Percentiles rank a stretch among this genome's conserved stretches.
Conservation (phyloP, 2,797 vertebrate species). For the Buceros bicornis region DNA sequence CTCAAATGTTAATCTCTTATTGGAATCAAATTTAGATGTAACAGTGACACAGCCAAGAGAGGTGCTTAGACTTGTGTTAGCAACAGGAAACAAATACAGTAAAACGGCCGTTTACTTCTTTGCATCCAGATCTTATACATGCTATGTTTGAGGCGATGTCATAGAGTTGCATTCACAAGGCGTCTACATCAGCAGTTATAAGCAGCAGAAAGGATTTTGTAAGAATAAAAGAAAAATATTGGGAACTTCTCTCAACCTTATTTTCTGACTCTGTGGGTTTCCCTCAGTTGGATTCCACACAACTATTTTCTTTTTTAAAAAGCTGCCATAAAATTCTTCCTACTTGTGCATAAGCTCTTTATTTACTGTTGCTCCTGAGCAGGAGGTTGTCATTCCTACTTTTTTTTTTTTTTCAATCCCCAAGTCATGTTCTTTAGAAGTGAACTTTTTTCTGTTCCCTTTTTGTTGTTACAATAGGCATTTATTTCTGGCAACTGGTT, state of each 20-base stretch:
- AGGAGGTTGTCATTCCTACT: not conserved
- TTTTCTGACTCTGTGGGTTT: conserved; percentile 61
- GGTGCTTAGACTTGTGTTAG: not conserved
- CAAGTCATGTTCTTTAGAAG: not conserved
- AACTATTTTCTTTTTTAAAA: conserved; percentile 29
- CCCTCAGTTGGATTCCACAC: conserved; percentile 4
- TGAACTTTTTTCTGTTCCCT: not conserved
- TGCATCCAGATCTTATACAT: conserved; percentile 2
- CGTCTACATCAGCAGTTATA: conserved; percentile 8
- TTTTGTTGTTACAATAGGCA: not conserved
- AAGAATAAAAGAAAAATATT: conserved; percentile 39
- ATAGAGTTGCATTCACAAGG: not conserved
- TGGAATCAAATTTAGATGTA: not conserved
- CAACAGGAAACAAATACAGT: not conserved
- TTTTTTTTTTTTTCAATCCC: not conserved
- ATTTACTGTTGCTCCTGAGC: conserved; percentile 12
- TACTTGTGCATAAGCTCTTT: conserved; percentile 23
- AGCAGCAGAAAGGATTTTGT: conserved; percentile 44
- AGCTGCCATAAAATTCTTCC: not conserved
- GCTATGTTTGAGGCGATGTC: not conserved
- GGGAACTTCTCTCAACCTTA: conserved; percentile 33
- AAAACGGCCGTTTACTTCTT: conserved; percentile 14
- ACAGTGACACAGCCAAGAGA: not conserved
- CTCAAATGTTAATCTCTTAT: not conserved
- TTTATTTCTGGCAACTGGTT: conserved; percentile 27